Conservation (phyloP, 2,797 vertebrate genomes). For the Sebastiscus albofasciatus region DNA sequence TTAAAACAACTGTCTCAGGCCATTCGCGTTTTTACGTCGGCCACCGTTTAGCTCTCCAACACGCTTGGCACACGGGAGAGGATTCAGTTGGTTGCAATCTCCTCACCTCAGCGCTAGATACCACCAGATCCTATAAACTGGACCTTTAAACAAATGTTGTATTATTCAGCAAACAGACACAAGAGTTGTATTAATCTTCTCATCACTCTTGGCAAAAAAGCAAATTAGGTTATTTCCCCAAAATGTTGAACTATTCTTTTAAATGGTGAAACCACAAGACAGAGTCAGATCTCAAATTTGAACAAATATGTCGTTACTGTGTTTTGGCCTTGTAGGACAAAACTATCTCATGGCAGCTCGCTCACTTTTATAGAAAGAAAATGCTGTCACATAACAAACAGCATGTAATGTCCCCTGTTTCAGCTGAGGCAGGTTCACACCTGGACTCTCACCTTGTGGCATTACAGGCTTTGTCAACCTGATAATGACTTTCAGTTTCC, state of each 20-base stretch:
- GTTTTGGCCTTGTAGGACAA: background rate
- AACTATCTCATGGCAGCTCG: background rate
- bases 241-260: background rate
- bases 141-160: background rate
- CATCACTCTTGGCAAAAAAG: background rate
- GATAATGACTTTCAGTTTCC: constrained; percentile 45
- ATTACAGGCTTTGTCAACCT: constrained; percentile 28
- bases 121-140: too few species aligned
- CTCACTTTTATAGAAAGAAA: background rate
- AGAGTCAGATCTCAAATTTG: background rate
- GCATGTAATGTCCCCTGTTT: background rate
- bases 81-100: too few species aligned
- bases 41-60: too few species aligned
- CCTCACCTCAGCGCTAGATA: too few species aligned
- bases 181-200: background rate
- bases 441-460: constrained; percentile 17
- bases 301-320: background rate
- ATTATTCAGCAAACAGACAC: background rate
- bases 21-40: too few species aligned
- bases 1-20: too few species aligned
- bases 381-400: background rate
- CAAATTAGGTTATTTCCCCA: background rate
- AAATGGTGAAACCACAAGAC: background rate
- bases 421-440: constrained; percentile 1
- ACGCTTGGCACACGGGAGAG: too few species aligned